These are phyloP conservation scores for Nomada fabriciana DNA, from an alignment of 2,888 invertebrate species.

Conservation along the genomic window DNA sequence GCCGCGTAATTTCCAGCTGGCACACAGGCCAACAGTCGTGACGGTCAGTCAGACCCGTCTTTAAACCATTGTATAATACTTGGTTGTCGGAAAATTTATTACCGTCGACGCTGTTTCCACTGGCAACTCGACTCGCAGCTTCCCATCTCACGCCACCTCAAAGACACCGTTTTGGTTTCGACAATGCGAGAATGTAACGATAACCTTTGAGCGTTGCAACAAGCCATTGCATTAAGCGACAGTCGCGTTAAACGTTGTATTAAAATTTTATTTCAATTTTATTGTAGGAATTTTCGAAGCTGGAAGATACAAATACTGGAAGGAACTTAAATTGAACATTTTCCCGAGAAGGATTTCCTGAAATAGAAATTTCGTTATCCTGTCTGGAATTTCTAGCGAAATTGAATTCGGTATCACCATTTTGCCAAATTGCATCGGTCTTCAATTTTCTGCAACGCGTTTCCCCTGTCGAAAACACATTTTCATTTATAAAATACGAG, in stretches of 20 bases:
- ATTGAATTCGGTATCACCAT: slow-evolving; percentile 20
- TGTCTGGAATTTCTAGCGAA: slow-evolving; percentile 3
- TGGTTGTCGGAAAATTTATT: slow-evolving; percentile 29
- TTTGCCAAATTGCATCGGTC: neutral
- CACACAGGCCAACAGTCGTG: slow-evolving; percentile 27
- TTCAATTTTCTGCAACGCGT: neutral
- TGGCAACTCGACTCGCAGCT: neutral
- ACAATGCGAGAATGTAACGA: neutral
- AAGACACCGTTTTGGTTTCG: neutral
- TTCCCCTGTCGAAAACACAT: too few relatives aligned
- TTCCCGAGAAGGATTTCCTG: slow-evolving; percentile 3
- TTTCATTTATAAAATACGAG: neutral
- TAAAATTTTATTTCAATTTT: neutral
- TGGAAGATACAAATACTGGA: too few relatives aligned
- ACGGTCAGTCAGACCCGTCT: slow-evolving; percentile 44
- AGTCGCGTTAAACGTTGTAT: neutral
- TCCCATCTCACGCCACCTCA: neutral
- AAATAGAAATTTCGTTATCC: slow-evolving; percentile 6
- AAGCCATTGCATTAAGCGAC: neutral
- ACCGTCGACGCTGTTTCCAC: neutral
- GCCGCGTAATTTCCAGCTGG: slow-evolving; percentile 51
- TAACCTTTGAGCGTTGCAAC: neutral
- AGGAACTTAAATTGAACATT: neutral
- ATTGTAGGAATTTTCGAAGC: too few relatives aligned
- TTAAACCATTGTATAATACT: slow-evolving; percentile 19